Percentiles rank a stretch among this genome's conserved stretches.
These are phyloP conservation scores for Centroberyx gerrardi DNA, from an alignment of 2,797 vertebrate genomes.

Conservation along the genomic window DNA sequence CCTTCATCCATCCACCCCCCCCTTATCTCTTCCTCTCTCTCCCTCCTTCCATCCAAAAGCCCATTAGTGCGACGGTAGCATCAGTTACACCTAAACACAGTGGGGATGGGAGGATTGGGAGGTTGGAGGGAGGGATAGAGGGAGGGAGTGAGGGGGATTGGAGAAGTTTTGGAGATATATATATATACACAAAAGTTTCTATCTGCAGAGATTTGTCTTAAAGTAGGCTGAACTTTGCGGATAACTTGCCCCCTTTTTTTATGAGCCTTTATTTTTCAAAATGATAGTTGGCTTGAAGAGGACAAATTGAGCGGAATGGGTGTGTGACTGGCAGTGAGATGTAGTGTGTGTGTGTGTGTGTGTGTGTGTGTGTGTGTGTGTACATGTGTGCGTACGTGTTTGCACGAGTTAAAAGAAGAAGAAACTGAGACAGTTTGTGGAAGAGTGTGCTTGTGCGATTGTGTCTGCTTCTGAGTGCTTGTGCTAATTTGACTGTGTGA, in stretches of 20 bases:
- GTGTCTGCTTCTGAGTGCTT: too few relatives aligned
- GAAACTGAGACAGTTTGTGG: too few relatives aligned
- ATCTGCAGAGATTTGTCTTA: slow-evolving; percentile 45
- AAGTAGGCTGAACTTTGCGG: slow-evolving; percentile 19
- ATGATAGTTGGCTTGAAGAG: slow-evolving; percentile 9
- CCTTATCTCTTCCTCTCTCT: background rate
- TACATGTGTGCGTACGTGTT: background rate
- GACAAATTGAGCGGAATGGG: slow-evolving; percentile 19
- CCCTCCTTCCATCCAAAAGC: slow-evolving; percentile 21
- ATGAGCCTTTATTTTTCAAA: slow-evolving; percentile 25
- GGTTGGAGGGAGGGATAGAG: slow-evolving; percentile 4
- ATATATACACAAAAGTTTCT: slow-evolving; percentile 20
- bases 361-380: background rate
- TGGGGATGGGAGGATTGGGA: background rate
- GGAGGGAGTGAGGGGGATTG: slow-evolving; percentile 26
- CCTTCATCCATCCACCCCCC: slow-evolving; percentile 33
- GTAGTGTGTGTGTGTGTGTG: background rate
- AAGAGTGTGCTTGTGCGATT: too few relatives aligned
- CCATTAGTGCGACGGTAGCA: slow-evolving; percentile 52
- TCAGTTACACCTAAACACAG: slow-evolving; percentile 46
- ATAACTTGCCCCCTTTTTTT: background rate
- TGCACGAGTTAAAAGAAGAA: background rate
- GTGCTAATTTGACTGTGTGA: background rate
- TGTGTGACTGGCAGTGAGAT: background rate
- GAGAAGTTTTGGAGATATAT: slow-evolving; percentile 33